These are phyloP conservation scores for Pedetes capensis DNA, from an alignment of 2,113 vertebrate genomes.

Conservation along the genomic window DNA sequence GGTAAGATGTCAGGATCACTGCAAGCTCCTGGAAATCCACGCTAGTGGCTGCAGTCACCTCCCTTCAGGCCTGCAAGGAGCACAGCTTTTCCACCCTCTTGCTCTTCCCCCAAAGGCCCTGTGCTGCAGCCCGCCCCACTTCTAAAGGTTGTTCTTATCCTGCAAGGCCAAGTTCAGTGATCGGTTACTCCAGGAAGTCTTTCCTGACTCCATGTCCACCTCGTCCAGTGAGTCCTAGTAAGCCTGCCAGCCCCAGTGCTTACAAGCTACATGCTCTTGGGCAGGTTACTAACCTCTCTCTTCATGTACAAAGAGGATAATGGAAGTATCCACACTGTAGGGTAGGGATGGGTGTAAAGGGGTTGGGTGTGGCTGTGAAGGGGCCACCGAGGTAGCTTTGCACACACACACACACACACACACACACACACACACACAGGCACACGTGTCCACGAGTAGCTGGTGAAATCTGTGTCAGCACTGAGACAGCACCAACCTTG, in stretches of 20 bases:
- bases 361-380: not conserved
- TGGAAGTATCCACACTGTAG: not conserved
- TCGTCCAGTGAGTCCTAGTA: not conserved
- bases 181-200: not conserved
- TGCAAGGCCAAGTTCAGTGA: not conserved
- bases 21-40: not conserved
- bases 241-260: not conserved
- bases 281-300: not conserved
- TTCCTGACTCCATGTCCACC: not conserved
- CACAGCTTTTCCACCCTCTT: too few species aligned
- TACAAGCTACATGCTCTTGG: not conserved
- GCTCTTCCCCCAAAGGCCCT: not conserved
- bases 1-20: not conserved
- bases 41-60: too few species aligned
- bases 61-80: not conserved
- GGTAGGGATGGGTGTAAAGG: not conserved
- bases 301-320: not conserved
- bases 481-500: not conserved
- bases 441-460: too few species aligned
- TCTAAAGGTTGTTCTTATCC: not conserved
- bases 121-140: too few species aligned
- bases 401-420: not conserved
- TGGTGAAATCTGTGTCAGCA: not conserved
- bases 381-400: not conserved
- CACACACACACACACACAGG: not conserved